Evolutionary conservation across 2,797 vertebrate genomes (phyloP), one percentile per base, ranked within the genome.

Genomic region (Hozukius guyotensis): DNA sequence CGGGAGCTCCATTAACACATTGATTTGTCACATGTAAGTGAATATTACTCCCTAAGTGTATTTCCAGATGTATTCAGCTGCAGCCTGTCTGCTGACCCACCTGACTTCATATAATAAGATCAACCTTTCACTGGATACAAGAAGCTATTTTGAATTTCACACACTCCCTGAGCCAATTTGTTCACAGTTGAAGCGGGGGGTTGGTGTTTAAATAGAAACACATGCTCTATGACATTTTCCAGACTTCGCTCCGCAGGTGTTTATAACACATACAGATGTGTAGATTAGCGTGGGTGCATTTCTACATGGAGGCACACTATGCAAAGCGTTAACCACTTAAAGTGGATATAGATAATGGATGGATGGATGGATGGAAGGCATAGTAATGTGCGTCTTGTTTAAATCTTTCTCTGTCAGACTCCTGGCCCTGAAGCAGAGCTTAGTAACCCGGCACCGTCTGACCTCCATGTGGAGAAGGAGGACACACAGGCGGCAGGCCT

Each of bases 341-440:
- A 67, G 27, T 2, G 1, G 22, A 42, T 56, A n/a, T 8, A 53
- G 18, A 72, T 66, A 46, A 56, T 20, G 18, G 1, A 1, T 1
- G 38, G 38, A 16, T 5, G 9, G 8, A 46, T 36, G 2, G 13
- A 20, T 36, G 4, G 10, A 56, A 29, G 31, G 11, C 11, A 16
- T 42, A 29, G 7, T 42, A 5, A 42, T 34, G 2, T 42, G 27
- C 8, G 49, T 59, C 5, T 46, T 60, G 8, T 64, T 64, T 25
- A 2, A 65, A 64, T 69, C 7, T 46, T 6, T 65, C 6, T 65
- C 27, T 42, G 4, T 55, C 87, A 94, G 93, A 67, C 77, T 57
- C 74, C 73, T 20, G 60, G 1, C 18, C 73, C 79, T 22, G 83
- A 84, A 38, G 67, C 84, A 55, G 83, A 90, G 60, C 67, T 61